Base-by-base conservation (phyloP, 2,888 invertebrate genomes). In the Meteorus cinctellus region DNA sequence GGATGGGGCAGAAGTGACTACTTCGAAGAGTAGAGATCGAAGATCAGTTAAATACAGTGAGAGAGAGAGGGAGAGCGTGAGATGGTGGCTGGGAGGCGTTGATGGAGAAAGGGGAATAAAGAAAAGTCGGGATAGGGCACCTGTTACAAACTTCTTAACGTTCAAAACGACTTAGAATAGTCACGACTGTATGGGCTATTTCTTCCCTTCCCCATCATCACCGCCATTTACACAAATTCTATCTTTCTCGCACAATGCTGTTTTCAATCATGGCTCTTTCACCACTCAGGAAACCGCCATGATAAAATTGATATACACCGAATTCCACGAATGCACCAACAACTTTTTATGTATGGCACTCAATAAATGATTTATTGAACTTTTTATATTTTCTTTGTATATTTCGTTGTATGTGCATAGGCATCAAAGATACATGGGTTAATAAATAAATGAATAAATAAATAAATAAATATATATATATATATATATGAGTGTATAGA, bases 81-180 rank as follows among this genome's bases (percentile, higher is more conserved):
- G 68, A 48, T 48, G n/a, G 34, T 70, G 31, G 19, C 2, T 41
- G 41, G 41, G 12, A 41, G 12, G 41, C 55, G 41, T 59, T 34
- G 19, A 59, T 19, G 36, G 24, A 19, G 48, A 34, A 29, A 66
- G 71, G 27, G 31, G 62, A 55, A 62, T 36, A 31, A 67, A 67
- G 70, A 69, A 68, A 63, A 48, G 48, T 48, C 48, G 14, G 63
- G 72, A 75, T 76, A 75, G 81, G 81, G 83, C 83, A 84, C 84
- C 84, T 84, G 84, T 83, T 84, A 84, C 82, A 80, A 83, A 48
- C n/a, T 78, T 82, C 80, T 55, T 77, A 79, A 82, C 79, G 19
- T 60, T 79, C 78, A 65, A 77, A 76, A 81, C 76, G 73, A 79
- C 75, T 77, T 72, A 75, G 74, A 72, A 77, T 48, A 48, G 48